Evolutionary conservation across 2,888 invertebrate species (phyloP).

Genomic region (Drosophila cyrtoloma): DNA sequence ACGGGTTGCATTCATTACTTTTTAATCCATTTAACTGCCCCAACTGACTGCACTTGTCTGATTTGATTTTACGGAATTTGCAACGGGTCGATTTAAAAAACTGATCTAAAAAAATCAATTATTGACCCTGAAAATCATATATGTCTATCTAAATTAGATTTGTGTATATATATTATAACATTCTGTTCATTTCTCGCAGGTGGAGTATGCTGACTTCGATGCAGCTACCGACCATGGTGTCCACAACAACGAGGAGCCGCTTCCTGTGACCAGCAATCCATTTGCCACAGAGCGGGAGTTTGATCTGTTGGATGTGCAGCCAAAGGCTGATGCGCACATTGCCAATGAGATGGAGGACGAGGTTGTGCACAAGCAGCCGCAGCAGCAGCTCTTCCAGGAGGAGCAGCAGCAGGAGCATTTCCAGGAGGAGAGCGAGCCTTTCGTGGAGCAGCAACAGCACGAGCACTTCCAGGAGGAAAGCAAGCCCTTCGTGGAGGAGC

Average conservation of each 20-base stretch:
- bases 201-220: conserved; percentile 73
- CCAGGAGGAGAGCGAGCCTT: not conserved
- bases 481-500: not conserved
- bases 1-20: not conserved
- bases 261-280: conserved; percentile 42
- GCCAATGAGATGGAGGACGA: conserved; percentile 20
- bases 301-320: conserved; percentile 16
- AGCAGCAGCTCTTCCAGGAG: conserved; percentile 1
- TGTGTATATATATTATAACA: not conserved
- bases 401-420: not conserved
- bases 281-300: conserved; percentile 38
- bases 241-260: conserved; percentile 26
- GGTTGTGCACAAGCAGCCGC: conserved; percentile 3
- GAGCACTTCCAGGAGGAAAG: not conserved
- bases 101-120: not conserved
- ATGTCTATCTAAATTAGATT: not conserved
- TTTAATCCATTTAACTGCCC: not conserved
- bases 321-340: conserved; percentile 21
- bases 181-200: conserved; percentile 54
- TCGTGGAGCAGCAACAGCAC: not conserved
- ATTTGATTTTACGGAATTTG: not conserved
- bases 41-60: not conserved
- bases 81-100: not conserved
- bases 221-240: conserved; percentile 66
- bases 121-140: not conserved